Conservation (phyloP, 2,888 invertebrate species). For the Ornithoptera alexandrae region DNA sequence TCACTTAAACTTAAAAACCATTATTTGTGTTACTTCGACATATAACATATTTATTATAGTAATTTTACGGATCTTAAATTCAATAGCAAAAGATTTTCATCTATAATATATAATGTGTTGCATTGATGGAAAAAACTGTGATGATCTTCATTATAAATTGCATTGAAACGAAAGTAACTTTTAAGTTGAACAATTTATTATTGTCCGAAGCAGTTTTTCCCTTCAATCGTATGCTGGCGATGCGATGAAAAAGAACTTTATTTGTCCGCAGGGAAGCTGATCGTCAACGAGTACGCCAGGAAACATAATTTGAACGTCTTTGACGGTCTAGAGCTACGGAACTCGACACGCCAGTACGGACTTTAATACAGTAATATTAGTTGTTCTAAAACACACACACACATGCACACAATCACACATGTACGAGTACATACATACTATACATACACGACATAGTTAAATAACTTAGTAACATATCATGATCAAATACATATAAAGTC, state of each 20-base stretch:
- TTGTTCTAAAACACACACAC: slow-evolving; percentile 52
- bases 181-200: neutral
- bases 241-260: slow-evolving; percentile 34
- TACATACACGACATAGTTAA: neutral
- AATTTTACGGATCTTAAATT: neutral
- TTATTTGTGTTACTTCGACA: no score
- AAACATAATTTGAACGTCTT: slow-evolving; percentile 87
- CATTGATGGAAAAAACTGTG: slow-evolving; percentile 22
- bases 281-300: slow-evolving; percentile 87
- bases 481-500: no score
- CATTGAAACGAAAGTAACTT: neutral
- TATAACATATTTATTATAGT: no score
- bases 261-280: slow-evolving; percentile 83
- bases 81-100: slow-evolving; percentile 25
- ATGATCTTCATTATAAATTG: neutral
- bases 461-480: no score
- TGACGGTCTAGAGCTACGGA: slow-evolving; percentile 86
- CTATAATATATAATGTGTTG: neutral
- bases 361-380: slow-evolving; percentile 83
- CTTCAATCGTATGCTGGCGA: slow-evolving; percentile 44
- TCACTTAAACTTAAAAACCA: no score
- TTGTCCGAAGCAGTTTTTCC: slow-evolving; percentile 30
- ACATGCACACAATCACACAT: slow-evolving; percentile 32
- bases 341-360: slow-evolving; percentile 89
- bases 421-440: slow-evolving; percentile 29